phyloP scores from a whole-genome alignment of 2,888 invertebrate species.

The Dolichomitus sp. region DNA sequence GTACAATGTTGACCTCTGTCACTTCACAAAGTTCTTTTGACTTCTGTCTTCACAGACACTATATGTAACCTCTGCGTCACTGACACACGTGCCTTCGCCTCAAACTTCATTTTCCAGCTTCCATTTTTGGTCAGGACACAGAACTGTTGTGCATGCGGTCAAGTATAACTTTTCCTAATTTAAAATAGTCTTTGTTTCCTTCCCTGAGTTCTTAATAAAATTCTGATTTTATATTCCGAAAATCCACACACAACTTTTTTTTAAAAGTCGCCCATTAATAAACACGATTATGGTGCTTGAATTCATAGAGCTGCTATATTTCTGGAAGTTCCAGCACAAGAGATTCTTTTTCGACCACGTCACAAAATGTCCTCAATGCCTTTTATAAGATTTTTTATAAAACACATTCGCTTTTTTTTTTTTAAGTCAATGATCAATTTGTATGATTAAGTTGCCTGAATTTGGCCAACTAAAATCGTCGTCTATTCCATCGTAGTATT shows the following conservation, averaged over 20 bases:
- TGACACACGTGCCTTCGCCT: conserved; percentile 2
- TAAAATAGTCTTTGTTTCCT: not conserved
- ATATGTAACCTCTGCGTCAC: not conserved
- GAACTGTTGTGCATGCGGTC: not conserved
- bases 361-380: too few species aligned
- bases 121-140: not conserved
- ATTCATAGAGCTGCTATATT: too few species aligned
- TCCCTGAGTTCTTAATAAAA: not conserved
- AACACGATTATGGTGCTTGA: too few species aligned
- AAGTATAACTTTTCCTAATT: not conserved
- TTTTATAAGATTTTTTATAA: too few species aligned
- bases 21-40: not conserved
- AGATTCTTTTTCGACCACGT: too few species aligned
- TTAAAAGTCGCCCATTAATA: too few species aligned
- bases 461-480: not conserved
- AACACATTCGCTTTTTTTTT: too few species aligned
- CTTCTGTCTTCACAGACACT: not conserved
- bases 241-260: too few species aligned
- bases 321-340: too few species aligned
- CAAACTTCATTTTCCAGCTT: not conserved
- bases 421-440: not conserved
- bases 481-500: conserved; percentile 27
- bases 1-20: not conserved
- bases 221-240: not conserved
- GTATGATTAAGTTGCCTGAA: not conserved